Base-by-base conservation (phyloP, 2,888 invertebrate genomes). In the Neoaliturus tenellus region DNA sequence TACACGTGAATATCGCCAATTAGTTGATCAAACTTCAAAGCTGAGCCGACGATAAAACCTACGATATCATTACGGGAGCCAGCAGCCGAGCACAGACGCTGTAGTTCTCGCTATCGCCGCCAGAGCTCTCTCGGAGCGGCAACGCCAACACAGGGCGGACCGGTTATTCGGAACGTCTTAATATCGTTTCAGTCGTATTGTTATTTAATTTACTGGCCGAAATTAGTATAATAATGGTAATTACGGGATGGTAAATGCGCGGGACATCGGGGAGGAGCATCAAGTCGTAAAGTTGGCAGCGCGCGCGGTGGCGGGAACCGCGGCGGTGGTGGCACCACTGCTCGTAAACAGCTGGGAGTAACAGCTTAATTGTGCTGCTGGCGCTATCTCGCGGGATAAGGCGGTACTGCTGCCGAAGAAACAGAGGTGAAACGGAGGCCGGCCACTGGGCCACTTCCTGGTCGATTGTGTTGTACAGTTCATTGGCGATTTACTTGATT, bases 161-260 rank as follows among this genome's bases (percentile, higher is more conserved):
- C 69, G 20, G 39, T 39, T 23, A 33, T n/a, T n/a, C 12, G 69
- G n/a, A 44, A 75, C 35, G 35, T 78, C 78, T 55, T 55, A 78
- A 78, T 78, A 78, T 51, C 48, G 44, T 51, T 31, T 55, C 55
- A 55, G 55, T 78, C 55, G 33, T 78, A 78, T 78, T 55, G 55
- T 51, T 78, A 51, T 78, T 78, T 78, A 78, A 78, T 78, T 78
- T 78, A 78, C 78, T 33, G 78, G n/a, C 35, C 55, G 55, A 78
- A 78, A 78, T 78, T 78, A 55, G 55, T 35, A 35, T 78, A 78
- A 51, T 78, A 78, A 78, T 55, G 78, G 78, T 78, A 51, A 78
- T 78, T 78, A 78, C 20, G 5, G 20, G 78, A 33, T 55, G 78
- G 44, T 78, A 48, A 78, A 55, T 35, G 78, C 28, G 75, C 25